phyloP scores from a whole-genome alignment of 1,140 invertebrate genomes.

The Hyposmocoma kahamanoa region DNA sequence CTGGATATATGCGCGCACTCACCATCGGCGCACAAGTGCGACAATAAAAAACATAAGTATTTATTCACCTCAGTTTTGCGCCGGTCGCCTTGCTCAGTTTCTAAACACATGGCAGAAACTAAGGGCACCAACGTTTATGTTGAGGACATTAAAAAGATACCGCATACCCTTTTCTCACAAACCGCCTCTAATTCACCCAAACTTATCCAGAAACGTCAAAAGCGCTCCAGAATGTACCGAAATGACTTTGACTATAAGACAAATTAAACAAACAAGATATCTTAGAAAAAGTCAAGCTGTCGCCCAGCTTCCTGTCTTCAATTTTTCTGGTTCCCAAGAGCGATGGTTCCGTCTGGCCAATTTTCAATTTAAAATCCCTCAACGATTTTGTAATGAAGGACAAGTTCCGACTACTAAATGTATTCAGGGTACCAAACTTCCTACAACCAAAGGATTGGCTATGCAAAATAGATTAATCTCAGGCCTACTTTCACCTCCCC shows the following conservation, averaged over 20 bases:
- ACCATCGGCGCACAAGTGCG: no score
- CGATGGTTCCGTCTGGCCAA: not conserved
- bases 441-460: not conserved
- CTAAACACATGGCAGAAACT: not conserved
- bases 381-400: not conserved
- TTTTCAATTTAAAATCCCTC: not conserved
- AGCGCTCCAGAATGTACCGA: conserved; percentile 10
- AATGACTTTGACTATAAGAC: conserved; percentile 21
- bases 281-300: not conserved
- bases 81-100: no score
- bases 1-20: not conserved
- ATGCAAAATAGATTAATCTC: not conserved
- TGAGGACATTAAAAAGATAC: not conserved
- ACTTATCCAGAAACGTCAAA: conserved; percentile 3
- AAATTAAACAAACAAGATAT: conserved; percentile 9
- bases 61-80: no score
- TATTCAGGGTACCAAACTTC: not conserved
- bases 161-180: conserved; percentile 21
- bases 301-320: not conserved
- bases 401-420: not conserved
- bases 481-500: not conserved
- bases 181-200: conserved; percentile 12
- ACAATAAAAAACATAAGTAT: no score
- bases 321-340: not conserved
- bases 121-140: not conserved